These are phyloP conservation scores for Chalcis sispes DNA, from an alignment of 2,888 invertebrate species.

Conservation along the genomic window DNA sequence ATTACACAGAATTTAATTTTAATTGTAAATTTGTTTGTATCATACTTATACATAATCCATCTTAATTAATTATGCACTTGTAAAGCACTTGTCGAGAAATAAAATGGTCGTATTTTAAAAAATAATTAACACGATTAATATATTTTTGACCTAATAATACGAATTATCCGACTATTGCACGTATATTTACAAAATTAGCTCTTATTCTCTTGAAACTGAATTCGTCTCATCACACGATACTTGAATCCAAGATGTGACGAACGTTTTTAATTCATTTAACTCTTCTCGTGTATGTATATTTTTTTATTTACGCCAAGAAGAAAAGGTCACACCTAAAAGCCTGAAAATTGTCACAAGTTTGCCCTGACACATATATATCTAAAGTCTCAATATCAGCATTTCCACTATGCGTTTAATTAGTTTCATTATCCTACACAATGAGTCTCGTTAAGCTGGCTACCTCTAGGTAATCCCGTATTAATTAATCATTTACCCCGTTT, in stretches of 20 bases:
- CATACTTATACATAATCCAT: too few relatives aligned
- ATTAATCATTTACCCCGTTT: conserved; percentile 47
- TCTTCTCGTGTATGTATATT: neutral
- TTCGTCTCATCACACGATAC: too few relatives aligned
- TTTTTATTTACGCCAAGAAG: neutral
- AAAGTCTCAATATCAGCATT: conserved; percentile 14
- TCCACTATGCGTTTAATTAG: conserved; percentile 39
- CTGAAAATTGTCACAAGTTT: conserved; percentile 6
- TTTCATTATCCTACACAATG: conserved; percentile 53
- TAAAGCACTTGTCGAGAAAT: too few relatives aligned
- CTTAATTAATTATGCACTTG: too few relatives aligned
- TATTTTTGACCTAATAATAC: too few relatives aligned
- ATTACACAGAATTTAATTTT: too few relatives aligned
- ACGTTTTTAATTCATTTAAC: conserved; percentile 11
- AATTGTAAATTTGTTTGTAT: too few relatives aligned
- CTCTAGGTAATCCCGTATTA: conserved; percentile 38
- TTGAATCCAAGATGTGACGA: neutral
- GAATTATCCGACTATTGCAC: too few relatives aligned
- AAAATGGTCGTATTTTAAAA: too few relatives aligned
- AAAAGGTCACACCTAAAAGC: conserved; percentile 37
- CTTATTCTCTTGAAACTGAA: too few relatives aligned
- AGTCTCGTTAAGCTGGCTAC: conserved; percentile 40
- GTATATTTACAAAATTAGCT: too few relatives aligned
- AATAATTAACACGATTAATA: too few relatives aligned
- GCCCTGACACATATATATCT: conserved; percentile 44